Base-by-base conservation (phyloP, 2,888 invertebrate genomes). In the Eudemis profundana region DNA sequence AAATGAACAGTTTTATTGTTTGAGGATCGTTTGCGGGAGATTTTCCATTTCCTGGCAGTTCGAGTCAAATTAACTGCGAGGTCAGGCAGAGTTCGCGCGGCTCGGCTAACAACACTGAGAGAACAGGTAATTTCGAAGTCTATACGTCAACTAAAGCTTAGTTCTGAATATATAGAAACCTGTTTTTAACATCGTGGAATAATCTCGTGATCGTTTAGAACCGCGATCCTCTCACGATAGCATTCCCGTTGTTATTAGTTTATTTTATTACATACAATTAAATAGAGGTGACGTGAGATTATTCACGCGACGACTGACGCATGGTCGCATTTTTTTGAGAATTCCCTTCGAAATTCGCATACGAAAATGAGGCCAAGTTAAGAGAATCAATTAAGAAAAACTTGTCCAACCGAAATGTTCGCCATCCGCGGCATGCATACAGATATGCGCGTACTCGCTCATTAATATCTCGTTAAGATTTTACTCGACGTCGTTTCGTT, bases 381-480 rank as follows among this genome's bases (percentile, higher is more conserved):
- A 61, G 67, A 73, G 78, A 86, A 84, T 70, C 78, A 82, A 85
- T 85, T 85, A 82, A 75, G 75, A 78, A 73, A 72, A 77, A 78
- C 70, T 80, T 78, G 76, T 78, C 74, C 70, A 70, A 67, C 67
- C 69, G 67, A 76, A 70, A 77, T 75, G 40, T 49, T 40, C 33
- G 69, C 70, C 70, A 73, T 68, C 68, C 69, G 72, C 74, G 77
- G 72, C 79, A 75, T 78, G 76, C 74, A 71, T 74, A 72, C 69
- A 74, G 73, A 73, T 73, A 75, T 76, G 60, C 67, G 67, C 62
- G 61, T 72, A 63, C 74, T 74, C 69, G 70, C 81, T 84, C 82
- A 82, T 87, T 87, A 86, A 84, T 79, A 80, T 76, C 79, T 83
- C 84, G 77, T 84, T 82, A 84, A 80, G 77, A 82, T 82, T 44